phyloP scores from a whole-genome alignment of 2,113 vertebrate genomes.

The Scytalopus superciliaris region DNA sequence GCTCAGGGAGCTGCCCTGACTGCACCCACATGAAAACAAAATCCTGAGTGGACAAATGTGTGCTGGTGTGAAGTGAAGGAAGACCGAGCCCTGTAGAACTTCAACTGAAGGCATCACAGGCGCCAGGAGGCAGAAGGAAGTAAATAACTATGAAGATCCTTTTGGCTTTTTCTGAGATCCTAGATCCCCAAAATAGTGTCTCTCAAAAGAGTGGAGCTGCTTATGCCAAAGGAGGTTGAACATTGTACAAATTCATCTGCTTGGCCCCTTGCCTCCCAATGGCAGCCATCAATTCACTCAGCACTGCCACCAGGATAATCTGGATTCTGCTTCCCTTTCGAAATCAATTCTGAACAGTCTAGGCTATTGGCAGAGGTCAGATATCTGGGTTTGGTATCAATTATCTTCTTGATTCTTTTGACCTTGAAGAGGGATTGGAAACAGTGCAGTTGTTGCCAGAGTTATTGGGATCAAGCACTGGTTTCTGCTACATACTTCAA shows the following conservation, averaged over 20 bases:
- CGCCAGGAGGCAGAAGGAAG: background rate
- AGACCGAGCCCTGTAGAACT: background rate
- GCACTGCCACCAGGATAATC: background rate
- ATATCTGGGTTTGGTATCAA: slow-evolving; percentile 7
- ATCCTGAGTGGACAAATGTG: background rate
- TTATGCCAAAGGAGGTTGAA: background rate
- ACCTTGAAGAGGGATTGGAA: slow-evolving; percentile 40
- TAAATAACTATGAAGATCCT: background rate
- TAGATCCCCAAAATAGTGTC: background rate
- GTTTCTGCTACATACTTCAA: slow-evolving; percentile 27
- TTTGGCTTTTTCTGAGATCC: background rate
- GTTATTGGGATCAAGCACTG: slow-evolving; percentile 1
- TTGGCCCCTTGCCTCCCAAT: background rate
- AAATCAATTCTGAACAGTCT: background rate
- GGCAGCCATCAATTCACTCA: background rate
- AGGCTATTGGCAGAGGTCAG: slow-evolving; percentile 29
- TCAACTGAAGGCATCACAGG: background rate
- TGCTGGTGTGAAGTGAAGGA: background rate
- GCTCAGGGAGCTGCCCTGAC: background rate
- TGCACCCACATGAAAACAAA: background rate
- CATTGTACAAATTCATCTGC: background rate
- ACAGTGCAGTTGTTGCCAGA: slow-evolving; percentile 7
- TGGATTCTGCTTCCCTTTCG: background rate
- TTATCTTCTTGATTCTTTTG: slow-evolving; percentile 22
- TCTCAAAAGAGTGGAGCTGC: background rate